Evolutionary conservation across 2,113 vertebrate genomes (phyloP).

Genomic region (Tretioscincus oriximinensis): DNA sequence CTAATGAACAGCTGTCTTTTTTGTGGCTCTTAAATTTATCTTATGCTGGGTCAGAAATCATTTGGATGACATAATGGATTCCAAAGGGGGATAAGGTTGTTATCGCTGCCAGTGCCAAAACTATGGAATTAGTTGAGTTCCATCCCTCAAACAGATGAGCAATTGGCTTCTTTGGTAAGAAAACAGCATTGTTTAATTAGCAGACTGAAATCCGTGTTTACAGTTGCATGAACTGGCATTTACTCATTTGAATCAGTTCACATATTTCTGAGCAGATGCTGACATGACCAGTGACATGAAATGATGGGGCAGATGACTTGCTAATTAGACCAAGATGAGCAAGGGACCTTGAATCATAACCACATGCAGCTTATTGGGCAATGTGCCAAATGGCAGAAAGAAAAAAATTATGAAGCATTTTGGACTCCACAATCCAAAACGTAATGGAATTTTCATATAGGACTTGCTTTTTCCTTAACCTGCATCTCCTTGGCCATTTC

Average conservation of each 20-base stretch:
- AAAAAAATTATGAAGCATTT: background rate
- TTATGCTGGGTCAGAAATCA: too few relatives aligned
- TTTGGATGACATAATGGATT: too few relatives aligned
- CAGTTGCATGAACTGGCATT: background rate
- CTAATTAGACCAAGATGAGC: background rate
- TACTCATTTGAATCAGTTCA: background rate
- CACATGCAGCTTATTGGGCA: background rate
- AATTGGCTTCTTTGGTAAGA: background rate
- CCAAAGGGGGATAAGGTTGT: too few relatives aligned
- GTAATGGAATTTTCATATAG: background rate
- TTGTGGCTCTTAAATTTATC: too few relatives aligned
- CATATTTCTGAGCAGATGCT: slow-evolving; percentile 1
- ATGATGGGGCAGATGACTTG: background rate
- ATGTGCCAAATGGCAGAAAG: background rate
- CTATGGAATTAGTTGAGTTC: background rate
- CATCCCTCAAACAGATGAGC: background rate
- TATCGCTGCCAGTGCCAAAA: too few relatives aligned
- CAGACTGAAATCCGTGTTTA: background rate
- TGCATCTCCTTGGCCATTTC: too few relatives aligned
- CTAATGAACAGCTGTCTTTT: too few relatives aligned
- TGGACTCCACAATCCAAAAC: background rate
- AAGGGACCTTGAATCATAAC: background rate
- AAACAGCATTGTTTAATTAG: background rate
- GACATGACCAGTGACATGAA: background rate
- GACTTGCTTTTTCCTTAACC: background rate